Base-by-base conservation (phyloP, 2,797 vertebrate genomes). In the Tolypeutes matacus region DNA sequence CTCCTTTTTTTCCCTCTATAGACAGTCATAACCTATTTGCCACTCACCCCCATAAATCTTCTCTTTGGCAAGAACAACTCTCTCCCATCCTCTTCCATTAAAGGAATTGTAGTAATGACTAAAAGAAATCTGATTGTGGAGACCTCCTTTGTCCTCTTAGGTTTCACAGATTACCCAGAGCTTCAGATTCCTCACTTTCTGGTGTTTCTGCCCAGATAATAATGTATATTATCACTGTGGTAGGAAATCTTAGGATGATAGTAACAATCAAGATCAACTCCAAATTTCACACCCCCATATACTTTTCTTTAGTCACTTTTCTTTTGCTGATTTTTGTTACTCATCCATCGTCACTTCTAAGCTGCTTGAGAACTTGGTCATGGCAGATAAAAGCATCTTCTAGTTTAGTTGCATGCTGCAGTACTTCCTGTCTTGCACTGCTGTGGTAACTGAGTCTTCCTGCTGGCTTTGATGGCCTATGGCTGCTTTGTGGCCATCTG, bases 241-340 rank as follows among this genome's bases (percentile, higher is more conserved):
- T 77, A 36, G 11, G 49, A 51, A 51, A 51, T 51, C 49, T 51
- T 15, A 13, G 49, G 49, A 51, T 51, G 49, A 51, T 51, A 51
- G 49, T 11, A 51, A 15, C 12, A 3, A 51, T 51, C 11, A 51
- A 51, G 49, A 51, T 51, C 12, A 51, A 51, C 49, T 11, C 49
- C 49, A 51, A 51, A 51, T 51, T 51, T 51, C 12, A 51, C 14
- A 51, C 49, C 49, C 14, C 14, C 49, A 12, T 51, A 13, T 51
- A 51, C 14, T 51, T 96, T 97, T 97, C 23, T 96, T 97, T 5
- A 96, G 96, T 34, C 95, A 96, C 34, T 80, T 97, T 53, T 97
- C 96, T 15, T 93, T 97, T 14, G 73, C 97, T 13, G 96, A 97
- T 64, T 95, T 97, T 60, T 97, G 94, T 39, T 97, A 97, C 53